Evolutionary conservation across 2,113 vertebrate species (phyloP), one percentile per base, ranked within the genome.

Genomic region (Phalacrocorax brasilianus): DNA sequence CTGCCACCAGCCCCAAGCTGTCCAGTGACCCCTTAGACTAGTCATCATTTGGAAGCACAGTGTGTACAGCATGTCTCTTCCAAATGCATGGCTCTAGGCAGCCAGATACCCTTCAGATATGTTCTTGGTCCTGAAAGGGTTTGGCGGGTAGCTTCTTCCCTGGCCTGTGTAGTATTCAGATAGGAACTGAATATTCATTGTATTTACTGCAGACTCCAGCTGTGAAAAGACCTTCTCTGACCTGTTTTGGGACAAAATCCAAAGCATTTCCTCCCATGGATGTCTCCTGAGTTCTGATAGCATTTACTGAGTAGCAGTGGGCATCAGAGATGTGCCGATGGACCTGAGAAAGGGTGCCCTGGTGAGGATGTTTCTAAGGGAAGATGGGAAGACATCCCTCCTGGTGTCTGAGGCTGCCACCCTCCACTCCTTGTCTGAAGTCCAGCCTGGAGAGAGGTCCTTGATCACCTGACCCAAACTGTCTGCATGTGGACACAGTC

Each of bases 291-390:
- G 18, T 30, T 84, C 85, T 71, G 56, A 76, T 50, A n/a, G 49
- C 14, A 26, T 78, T 71, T 72, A 28, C 26, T 28, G 32, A 62
- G 33, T 24, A 72, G 26, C 67, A 56, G 23, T 24, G 49, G 42
- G 38, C 58, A 56, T 49, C 45, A 45, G 40, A 56, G 44, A 56
- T 0, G 0, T 14, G 45, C 17, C 2, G 0, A 49, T 22, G 33
- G 40, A 73, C 12, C 24, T 56, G 55, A 30, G 33, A 38, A 75
- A 47, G n/a, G 5, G 8, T 44, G 45, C 61, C 30, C 62, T 79
- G n/a, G 10, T 19, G 33, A 45, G 6, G 16, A 8, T 42, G 13
- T 49, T 35, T 76, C 59, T 32, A 24, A 67, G 42, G 38, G 42
- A 87, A 87, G 32, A 17, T 12, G 16, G 32, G 42, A 49, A 40